Evolutionary conservation across 2,113 vertebrate genomes (phyloP).

Genomic region (Colius striatus): DNA sequence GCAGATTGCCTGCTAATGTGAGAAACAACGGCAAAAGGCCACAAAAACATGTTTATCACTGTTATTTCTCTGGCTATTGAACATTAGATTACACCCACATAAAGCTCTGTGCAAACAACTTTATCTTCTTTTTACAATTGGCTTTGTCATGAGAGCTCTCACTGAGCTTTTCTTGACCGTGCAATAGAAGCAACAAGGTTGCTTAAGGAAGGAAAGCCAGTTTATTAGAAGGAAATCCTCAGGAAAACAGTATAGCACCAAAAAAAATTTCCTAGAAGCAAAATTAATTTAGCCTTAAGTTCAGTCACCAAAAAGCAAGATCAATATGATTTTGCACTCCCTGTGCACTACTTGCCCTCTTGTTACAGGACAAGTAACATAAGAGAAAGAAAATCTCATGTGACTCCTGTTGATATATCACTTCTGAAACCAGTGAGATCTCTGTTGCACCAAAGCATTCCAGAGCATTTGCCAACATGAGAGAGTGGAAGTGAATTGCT

Average conservation of each 20-base stretch:
- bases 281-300: neutral
- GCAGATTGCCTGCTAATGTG: neutral
- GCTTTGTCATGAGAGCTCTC: neutral
- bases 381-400: neutral
- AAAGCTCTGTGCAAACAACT: constrained; percentile 2
- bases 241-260: neutral
- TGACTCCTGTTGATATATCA: neutral
- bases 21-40: neutral
- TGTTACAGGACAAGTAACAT: neutral
- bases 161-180: neutral
- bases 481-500: neutral
- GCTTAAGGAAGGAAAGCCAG: neutral
- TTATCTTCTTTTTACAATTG: constrained; percentile 18
- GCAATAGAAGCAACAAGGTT: neutral
- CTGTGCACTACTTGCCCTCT: neutral
- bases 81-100: neutral
- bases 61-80: neutral
- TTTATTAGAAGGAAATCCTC: neutral
- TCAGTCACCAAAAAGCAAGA: neutral
- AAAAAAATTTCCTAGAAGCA: neutral
- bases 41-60: neutral
- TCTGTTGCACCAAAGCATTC: neutral
- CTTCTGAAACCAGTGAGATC: neutral
- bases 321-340: neutral
- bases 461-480: neutral